phyloP scores from a whole-genome alignment of 2,888 invertebrate genomes.

The Sialis lutaria region DNA sequence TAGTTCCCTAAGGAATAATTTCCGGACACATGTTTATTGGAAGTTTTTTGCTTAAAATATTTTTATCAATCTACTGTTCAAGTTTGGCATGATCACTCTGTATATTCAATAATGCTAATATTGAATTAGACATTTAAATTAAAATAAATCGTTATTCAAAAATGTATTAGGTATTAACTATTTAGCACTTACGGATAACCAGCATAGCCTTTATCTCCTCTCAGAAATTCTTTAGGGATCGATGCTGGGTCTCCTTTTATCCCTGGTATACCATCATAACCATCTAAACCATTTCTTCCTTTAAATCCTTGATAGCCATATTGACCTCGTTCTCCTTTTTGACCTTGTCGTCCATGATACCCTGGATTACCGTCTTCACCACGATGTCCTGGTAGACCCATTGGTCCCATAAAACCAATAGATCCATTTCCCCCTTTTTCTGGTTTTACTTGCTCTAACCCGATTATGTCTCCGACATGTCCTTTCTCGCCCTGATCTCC shows the following conservation, averaged over 20 bases:
- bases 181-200: slow-evolving; percentile 21
- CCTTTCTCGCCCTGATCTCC: slow-evolving; percentile 30
- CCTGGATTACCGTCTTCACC: slow-evolving; percentile 19
- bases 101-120: too few species aligned
- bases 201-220: slow-evolving; percentile 29
- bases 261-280: slow-evolving; percentile 27
- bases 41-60: too few species aligned
- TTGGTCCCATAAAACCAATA: slow-evolving; percentile 18
- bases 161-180: slow-evolving; percentile 3
- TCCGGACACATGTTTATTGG: too few species aligned
- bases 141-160: slow-evolving; percentile 3
- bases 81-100: too few species aligned
- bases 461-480: slow-evolving; percentile 21
- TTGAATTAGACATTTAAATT: not conserved
- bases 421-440: slow-evolving; percentile 21
- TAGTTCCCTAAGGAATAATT: too few species aligned
- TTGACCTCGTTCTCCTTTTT: slow-evolving; percentile 33
- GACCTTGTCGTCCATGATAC: slow-evolving; percentile 29
- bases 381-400: slow-evolving; percentile 15
- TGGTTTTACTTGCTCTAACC: slow-evolving; percentile 9
- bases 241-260: slow-evolving; percentile 36
- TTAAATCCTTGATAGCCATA: slow-evolving; percentile 19
- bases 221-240: slow-evolving; percentile 27
- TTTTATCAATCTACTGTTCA: too few species aligned
- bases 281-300: slow-evolving; percentile 24